Conservation (phyloP, 2,888 invertebrate species). For the Tanytarsus gracilentus region DNA sequence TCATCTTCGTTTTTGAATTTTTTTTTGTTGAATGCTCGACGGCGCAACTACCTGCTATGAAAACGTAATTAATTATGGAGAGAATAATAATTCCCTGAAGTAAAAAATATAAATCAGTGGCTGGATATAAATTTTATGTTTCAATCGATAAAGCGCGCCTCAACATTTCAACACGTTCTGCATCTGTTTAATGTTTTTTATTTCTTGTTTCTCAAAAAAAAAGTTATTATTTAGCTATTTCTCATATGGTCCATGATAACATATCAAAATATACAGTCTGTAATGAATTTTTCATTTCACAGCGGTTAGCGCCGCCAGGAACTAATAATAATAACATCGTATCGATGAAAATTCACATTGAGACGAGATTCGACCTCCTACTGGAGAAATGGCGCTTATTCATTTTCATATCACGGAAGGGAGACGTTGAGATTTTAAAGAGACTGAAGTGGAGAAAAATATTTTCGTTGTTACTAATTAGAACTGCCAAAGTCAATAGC, state of each 20-base stretch:
- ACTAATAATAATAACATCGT: slow-evolving; percentile 17
- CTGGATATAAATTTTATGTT: slow-evolving; percentile 15
- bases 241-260: neutral
- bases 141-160: slow-evolving; percentile 11
- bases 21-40: neutral
- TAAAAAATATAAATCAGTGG: slow-evolving; percentile 15
- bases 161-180: slow-evolving; percentile 19
- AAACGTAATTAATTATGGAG: slow-evolving; percentile 21
- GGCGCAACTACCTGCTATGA: slow-evolving; percentile 22
- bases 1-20: neutral
- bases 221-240: neutral
- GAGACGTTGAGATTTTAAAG: too few relatives aligned
- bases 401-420: too few relatives aligned
- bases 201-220: neutral
- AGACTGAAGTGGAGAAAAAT: too few relatives aligned
- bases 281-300: neutral
- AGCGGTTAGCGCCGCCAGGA: slow-evolving; percentile 1
- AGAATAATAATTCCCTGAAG: neutral
- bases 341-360: slow-evolving; percentile 24
- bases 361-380: neutral
- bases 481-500: too few relatives aligned
- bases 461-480: too few relatives aligned
- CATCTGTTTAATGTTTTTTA: slow-evolving; percentile 14
- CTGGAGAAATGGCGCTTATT: slow-evolving; percentile 7
- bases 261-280: neutral